Conservation (phyloP, 2,888 invertebrate species). For the Petrolisthes manimaculis region DNA sequence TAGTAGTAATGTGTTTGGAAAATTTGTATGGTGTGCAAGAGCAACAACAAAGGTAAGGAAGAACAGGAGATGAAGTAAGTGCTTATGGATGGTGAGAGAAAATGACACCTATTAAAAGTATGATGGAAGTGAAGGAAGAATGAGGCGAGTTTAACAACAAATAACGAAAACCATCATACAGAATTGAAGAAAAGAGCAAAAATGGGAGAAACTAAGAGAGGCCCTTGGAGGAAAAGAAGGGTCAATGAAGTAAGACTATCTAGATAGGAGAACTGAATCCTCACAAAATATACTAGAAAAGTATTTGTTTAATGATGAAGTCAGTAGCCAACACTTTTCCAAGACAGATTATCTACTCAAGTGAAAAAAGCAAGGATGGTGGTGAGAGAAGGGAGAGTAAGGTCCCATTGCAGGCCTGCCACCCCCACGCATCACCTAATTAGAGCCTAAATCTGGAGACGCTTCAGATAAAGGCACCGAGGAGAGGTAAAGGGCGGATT, state of each 20-base stretch:
- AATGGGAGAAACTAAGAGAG: too few species aligned
- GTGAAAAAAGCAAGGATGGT: neutral
- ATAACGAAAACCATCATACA: too few species aligned
- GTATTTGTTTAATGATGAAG: too few species aligned
- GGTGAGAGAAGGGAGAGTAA: neutral
- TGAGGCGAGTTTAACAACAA: neutral
- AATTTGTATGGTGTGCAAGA: neutral
- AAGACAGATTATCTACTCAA: too few species aligned
- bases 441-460: constrained; percentile 24
- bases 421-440: constrained; percentile 31
- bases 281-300: too few species aligned
- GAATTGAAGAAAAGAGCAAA: too few species aligned
- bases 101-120: neutral
- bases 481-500: constrained; percentile 12
- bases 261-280: too few species aligned
- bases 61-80: neutral
- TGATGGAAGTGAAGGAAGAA: neutral
- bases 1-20: too few species aligned
- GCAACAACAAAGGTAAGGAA: neutral
- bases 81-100: neutral
- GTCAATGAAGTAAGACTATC: neutral
- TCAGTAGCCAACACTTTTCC: too few species aligned
- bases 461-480: neutral
- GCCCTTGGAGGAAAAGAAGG: neutral
- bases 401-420: constrained; percentile 17